Base-by-base conservation (phyloP, 2,113 vertebrate genomes). In the Scortum barcoo region DNA sequence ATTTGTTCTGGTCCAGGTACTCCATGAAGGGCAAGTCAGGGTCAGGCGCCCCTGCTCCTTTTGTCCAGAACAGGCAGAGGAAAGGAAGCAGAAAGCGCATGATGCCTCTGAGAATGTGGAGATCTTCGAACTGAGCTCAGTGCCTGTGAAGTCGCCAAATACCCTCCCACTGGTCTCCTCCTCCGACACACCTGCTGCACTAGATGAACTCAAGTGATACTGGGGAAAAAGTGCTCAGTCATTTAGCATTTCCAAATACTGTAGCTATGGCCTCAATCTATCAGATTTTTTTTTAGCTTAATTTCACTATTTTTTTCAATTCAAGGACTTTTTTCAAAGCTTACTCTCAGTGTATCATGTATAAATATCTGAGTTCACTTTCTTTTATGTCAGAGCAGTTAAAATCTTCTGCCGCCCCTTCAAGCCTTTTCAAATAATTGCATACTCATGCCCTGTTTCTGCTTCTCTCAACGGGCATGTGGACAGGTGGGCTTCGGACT, bases 11-110 rank as follows among this genome's bases (percentile, higher is more conserved):
- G 74, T 96, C 95, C 71, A 97, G 85, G 72, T 94, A 94, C 6
- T 88, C 85, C 71, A 92, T 94, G 87, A 96, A 96, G 68, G 6
- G 72, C 44, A 96, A 22, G 19, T 8, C 7, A 3, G 56, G 54
- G 60, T 93, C 78, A 0, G 65, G 53, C 0, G 76, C 83, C 54
- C 57, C 22, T 3, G 73, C 50, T 30, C 6, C 57, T 24, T 30
- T 61, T 16, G 56, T 62, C 76, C 79, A 76, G 36, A 85, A 22
- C 86, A 94, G 56, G 20, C 12, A 67, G 60, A 89, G 14, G 53
- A 94, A 2, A 12, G 69, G 20, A 40, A 78, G 66, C 28, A 7
- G 48, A 62, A 53, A 30, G 26, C 2, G 19, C 94, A 93, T 95
- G 75, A 61, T 90, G 87, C 30, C 58, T 76, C 62, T 48, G 42